Base-by-base conservation (phyloP, 2,888 invertebrate genomes). In the Aleiodes leptofemur region DNA sequence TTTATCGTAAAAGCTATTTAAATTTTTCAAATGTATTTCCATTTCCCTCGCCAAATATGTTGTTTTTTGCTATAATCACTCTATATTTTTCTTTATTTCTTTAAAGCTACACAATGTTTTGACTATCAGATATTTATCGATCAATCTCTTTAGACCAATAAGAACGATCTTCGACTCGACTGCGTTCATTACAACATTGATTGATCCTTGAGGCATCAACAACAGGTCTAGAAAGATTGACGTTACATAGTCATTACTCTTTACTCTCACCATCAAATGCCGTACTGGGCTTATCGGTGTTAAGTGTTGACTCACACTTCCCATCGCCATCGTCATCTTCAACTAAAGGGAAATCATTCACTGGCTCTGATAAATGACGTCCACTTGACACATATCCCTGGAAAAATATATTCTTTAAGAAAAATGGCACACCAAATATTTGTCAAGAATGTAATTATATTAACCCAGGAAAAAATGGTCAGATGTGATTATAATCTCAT, bases 311-410 rank as follows among this genome's bases (percentile, higher is more conserved):
- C 73, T 87, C 87, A 55, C 78, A 81, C 59, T 81, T 84, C 29
- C 81, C 83, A 43, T 78, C 70, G 38, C 77, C 77, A 73, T 88
- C 88, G 7, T 92, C 92, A 64, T 92, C 92, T 81, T 93, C 93
- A 86, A 92, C 92, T 14, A 90, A 90, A 0, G 92, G 91, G 59
- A 92, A 88, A n/a, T 91, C 89, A 77, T 90, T 90, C 43, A 81
- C 77, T 59, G 83, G 80, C 73, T 87, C 87, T 31, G 84, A 80
- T 11, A 81, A 80, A 66, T 87, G 84, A 59, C 87, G 83, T 51
- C 78, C 78, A 79, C 87, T 87, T 29, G 88, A 86, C 48, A 82
- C 88, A 57, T 86, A 88, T 11, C 89, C 89, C 88, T 89, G 73
- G 31, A 76, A 69, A 13, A 56, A 13, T n/a, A 55, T 23, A 34